A percentile compares a stretch with the other conserved stretches of the same genome.
These are phyloP conservation scores for Drosophila insularis DNA, from an alignment of 1,140 invertebrate genomes.

Conservation along the genomic window DNA sequence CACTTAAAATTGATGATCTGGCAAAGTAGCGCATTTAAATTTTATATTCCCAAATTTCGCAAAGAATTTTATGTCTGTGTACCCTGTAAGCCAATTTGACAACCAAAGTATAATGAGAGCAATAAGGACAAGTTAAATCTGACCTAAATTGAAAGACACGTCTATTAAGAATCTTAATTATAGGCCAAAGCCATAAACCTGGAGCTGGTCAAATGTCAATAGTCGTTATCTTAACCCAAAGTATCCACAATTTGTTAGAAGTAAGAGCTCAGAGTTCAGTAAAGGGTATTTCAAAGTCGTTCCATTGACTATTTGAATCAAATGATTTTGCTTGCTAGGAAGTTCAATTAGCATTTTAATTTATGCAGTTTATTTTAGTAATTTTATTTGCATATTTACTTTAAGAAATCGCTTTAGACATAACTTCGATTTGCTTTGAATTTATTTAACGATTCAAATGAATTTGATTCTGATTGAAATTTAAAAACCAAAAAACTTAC, in stretches of 20 bases:
- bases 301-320: neutral
- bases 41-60: conserved; percentile 15
- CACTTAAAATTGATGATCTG: conserved; percentile 41
- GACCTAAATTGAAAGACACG: too few relatives aligned
- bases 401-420: conserved; percentile 4
- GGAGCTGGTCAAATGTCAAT: too few relatives aligned
- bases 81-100: neutral
- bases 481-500: neutral
- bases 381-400: conserved; percentile 21
- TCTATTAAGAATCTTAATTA: too few relatives aligned
- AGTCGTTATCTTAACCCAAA: too few relatives aligned
- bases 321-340: neutral
- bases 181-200: too few relatives aligned
- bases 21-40: conserved; percentile 30
- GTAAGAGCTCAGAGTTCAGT: too few relatives aligned
- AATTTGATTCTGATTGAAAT: too few relatives aligned
- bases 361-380: conserved; percentile 19
- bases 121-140: too few relatives aligned
- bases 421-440: neutral
- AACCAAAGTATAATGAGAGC: neutral
- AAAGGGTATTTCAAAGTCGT: neutral
- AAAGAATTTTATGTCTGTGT: conserved; percentile 13
- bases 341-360: conserved; percentile 23
- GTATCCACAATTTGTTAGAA: too few relatives aligned
- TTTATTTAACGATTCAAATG: too few relatives aligned